Conservation (phyloP, 1,140 invertebrate species). For the Acromyrmex echinatior region DNA sequence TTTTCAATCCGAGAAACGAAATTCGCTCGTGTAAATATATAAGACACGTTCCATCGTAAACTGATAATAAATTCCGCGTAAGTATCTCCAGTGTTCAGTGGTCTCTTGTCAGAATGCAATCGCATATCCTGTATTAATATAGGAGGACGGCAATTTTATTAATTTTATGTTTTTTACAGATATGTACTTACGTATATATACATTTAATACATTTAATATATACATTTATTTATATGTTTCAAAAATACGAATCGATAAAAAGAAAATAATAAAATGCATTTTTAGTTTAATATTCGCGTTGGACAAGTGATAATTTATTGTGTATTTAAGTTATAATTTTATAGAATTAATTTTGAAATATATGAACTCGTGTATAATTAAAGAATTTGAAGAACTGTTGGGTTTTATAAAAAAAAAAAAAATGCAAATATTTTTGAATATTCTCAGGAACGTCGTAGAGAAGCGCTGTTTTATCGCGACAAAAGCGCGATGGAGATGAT, state of each 20-base stretch:
- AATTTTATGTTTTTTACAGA: background rate
- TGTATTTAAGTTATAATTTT: constrained; percentile 9
- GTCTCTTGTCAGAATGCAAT: background rate
- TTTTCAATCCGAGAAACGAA: constrained; percentile 34
- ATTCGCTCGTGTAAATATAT: constrained; percentile 70
- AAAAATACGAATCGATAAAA: background rate
- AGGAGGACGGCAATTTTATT: background rate
- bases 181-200: constrained; percentile 6
- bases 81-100: constrained; percentile 55
- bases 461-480: constrained; percentile 6
- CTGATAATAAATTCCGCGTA: constrained; percentile 58
- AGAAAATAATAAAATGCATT: background rate
- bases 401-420: background rate
- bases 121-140: background rate
- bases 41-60: constrained; percentile 23
- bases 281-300: constrained; percentile 16
- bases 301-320: background rate
- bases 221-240: background rate
- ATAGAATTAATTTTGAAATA: constrained; percentile 1
- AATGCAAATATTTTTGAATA: constrained; percentile 8
- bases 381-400: constrained; percentile 14
- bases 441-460: constrained; percentile 13
- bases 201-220: too few species aligned
- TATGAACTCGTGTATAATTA: background rate
- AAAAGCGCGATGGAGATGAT: background rate